Percentiles rank a stretch among this genome's conserved stretches.
These are phyloP conservation scores for Myrmophylax atrothorax DNA, from an alignment of 2,113 vertebrate genomes.

Conservation along the genomic window DNA sequence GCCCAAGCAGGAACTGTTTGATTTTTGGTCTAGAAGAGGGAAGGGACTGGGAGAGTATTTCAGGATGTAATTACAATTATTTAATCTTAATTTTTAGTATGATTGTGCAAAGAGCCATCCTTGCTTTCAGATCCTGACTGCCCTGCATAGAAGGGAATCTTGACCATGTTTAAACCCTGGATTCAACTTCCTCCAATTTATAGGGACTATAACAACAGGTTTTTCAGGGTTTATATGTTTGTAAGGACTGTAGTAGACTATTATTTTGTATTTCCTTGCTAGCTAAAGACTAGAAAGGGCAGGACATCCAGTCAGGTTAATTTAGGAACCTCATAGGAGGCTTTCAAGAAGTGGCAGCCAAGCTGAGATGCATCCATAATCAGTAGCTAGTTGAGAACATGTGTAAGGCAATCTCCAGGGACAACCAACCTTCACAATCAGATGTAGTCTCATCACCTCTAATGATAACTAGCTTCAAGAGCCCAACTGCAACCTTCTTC, in stretches of 20 bases:
- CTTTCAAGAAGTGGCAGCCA: background rate
- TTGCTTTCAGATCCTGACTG: background rate
- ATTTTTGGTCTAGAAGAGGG: background rate
- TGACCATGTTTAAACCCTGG: background rate
- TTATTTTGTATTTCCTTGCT: background rate
- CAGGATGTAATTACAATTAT: background rate
- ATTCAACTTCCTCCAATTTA: background rate
- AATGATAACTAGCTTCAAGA: background rate
- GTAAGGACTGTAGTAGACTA: background rate
- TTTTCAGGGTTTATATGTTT: background rate
- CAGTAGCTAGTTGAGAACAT: background rate
- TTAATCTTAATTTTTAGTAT: background rate
- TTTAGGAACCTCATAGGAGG: background rate
- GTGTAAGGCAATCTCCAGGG: background rate
- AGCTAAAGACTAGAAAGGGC: background rate
- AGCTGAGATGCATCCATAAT: background rate
- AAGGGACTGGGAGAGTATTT: background rate
- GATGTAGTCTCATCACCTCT: background rate
- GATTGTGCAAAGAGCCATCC: background rate
- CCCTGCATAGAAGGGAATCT: background rate
- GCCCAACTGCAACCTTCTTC: background rate
- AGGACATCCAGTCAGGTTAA: background rate
- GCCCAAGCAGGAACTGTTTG: background rate
- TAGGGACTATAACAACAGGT: background rate
- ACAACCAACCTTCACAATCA: background rate